These are phyloP conservation scores for Callospermophilus lateralis DNA, from an alignment of 2,113 vertebrate genomes.

Conservation along the genomic window DNA sequence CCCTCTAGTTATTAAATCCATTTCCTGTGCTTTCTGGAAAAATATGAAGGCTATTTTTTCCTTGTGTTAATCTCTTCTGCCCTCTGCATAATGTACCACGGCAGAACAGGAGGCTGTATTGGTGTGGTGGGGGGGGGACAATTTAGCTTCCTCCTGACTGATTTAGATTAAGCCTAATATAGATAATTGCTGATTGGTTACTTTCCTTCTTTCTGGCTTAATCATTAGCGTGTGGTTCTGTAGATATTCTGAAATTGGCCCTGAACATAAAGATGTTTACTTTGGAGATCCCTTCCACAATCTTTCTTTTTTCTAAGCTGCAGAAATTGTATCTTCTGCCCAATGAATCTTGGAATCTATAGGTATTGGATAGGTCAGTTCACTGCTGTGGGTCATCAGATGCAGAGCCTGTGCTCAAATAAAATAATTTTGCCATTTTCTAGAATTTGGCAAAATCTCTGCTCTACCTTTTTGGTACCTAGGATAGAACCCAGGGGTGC, in stretches of 20 bases:
- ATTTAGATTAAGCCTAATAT: conserved; percentile 50
- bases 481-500: not conserved
- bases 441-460: not conserved
- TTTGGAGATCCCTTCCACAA: not conserved
- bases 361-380: not conserved
- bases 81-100: not conserved
- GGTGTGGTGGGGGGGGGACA: not conserved
- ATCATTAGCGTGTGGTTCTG: conserved; percentile 57
- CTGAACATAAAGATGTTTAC: conserved; percentile 1
- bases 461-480: not conserved
- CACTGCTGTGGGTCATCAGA: not conserved
- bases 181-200: conserved; percentile 34
- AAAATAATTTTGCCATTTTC: not conserved
- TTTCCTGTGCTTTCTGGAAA: not conserved
- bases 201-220: conserved; percentile 52
- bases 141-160: not conserved
- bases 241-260: conserved; percentile 27
- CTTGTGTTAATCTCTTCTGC: not conserved
- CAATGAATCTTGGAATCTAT: not conserved
- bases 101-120: conserved; percentile 19
- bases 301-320: not conserved
- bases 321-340: not conserved
- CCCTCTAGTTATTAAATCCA: conserved; percentile 42
- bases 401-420: not conserved
- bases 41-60: conserved; percentile 45